These are phyloP conservation scores for Thamnaconus septentrionalis DNA, from an alignment of 2,113 vertebrate species.

Conservation along the genomic window DNA sequence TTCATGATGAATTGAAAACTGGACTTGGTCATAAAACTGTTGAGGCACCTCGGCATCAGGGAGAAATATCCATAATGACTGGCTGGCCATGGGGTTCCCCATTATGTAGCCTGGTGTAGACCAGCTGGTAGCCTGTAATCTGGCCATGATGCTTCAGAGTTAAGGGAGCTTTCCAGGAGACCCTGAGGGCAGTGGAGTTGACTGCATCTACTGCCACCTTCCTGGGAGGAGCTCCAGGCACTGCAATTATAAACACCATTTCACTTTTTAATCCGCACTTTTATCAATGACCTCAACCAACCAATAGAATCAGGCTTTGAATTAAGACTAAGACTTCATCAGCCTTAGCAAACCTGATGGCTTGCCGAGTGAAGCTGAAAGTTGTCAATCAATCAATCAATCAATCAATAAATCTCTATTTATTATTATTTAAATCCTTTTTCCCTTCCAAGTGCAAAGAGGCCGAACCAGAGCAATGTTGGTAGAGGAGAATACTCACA, in stretches of 20 bases:
- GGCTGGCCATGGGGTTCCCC: constrained; percentile 88
- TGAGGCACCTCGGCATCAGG: constrained; percentile 86
- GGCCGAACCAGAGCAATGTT: background rate
- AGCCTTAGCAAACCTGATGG: no score
- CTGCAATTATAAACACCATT: constrained; percentile 65
- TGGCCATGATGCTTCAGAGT: constrained; percentile 90
- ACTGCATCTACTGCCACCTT: constrained; percentile 88
- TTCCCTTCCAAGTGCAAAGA: no score
- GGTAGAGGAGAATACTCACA: constrained; percentile 80
- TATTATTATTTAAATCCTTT: no score
- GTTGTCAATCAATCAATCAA: no score
- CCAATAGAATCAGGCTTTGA: no score
- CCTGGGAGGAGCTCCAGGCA: constrained; percentile 92
- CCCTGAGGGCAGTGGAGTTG: constrained; percentile 89
- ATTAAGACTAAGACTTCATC: no score
- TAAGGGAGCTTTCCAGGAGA: constrained; percentile 91
- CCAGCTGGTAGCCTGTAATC: constrained; percentile 93
- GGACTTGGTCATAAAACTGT: no score
- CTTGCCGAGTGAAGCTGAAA: no score
- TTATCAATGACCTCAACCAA: no score
- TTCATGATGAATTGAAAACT: no score
- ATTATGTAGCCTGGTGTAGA: constrained; percentile 87
- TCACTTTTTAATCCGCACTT: background rate
- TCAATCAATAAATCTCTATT: no score
- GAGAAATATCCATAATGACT: constrained; percentile 85